Evolutionary conservation across 2,797 vertebrate species (phyloP).

Genomic region (Cuculus canorus): DNA sequence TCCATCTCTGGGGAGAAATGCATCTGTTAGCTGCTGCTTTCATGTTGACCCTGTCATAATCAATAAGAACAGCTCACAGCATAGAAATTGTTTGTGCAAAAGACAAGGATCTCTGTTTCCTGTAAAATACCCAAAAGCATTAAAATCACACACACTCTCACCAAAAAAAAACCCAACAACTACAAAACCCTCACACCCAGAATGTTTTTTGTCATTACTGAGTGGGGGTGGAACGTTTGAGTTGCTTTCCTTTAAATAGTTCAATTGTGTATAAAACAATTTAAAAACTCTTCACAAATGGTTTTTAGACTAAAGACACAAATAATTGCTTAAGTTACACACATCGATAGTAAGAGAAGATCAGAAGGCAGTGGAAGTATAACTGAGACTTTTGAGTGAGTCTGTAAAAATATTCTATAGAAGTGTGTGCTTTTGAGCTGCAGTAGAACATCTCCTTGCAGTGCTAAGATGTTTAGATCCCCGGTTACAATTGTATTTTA

Average conservation of each 20-base stretch:
- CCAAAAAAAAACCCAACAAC: not conserved
- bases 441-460: not conserved
- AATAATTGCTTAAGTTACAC: not conserved
- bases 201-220: not conserved
- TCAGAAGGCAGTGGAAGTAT: not conserved
- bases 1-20: not conserved
- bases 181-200: accelerated
- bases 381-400: not conserved
- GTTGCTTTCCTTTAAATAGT: not conserved
- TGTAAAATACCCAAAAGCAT: not conserved
- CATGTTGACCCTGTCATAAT: not conserved
- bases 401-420: not conserved
- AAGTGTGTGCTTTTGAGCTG: not conserved
- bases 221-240: not conserved
- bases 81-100: not conserved
- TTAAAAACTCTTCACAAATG: not conserved
- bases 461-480: not conserved
- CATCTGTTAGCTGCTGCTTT: not conserved
- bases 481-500: too few relatives aligned
- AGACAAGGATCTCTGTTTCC: not conserved
- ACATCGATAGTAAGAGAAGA: not conserved
- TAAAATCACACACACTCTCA: not conserved
- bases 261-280: not conserved
- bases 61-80: not conserved
- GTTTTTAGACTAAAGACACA: not conserved